Base-by-base conservation (phyloP, 2,113 vertebrate genomes). In the Nibea albiflora region DNA sequence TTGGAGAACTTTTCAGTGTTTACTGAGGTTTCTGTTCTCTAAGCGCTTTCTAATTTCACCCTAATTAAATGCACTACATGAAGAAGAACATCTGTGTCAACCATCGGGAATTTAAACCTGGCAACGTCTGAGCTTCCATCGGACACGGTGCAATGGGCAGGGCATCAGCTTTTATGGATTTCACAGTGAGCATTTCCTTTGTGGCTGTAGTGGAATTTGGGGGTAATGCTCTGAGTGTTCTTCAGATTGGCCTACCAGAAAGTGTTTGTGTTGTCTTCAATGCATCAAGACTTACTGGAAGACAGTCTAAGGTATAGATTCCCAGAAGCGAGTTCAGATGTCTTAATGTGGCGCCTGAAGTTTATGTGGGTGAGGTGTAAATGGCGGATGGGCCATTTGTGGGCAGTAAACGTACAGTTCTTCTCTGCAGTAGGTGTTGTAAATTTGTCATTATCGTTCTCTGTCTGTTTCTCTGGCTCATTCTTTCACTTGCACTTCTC, bases 51-150 rank as follows among this genome's bases (percentile, higher is more conserved):
- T 75, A 80, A 85, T 89, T 91, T 87, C 77, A 80, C 71, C 68
- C 73, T 77, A 85, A 89, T 88, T 84, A 90, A 85, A 84, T 80
- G 44, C 75, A 61, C 64, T 76, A 73, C 78, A 91, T 39, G 66
- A 80, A 47, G 69, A 90, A 64, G 75, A 87, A 70, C 74, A 78
- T 86, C 83, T 91, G 87, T 86, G 88, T 89, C 85, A 75, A 53
- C 85, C 72, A 69, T 56, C 12, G 77, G 84, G 86, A 88, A 80
- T 80, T 86, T 73, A 65, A 72, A 85, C 54, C 60, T 84, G 69
- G 68, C 79, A 78, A 77, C 75, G 22, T 61, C 62, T 28, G 46
- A 85, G 76, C 76, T 64, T 86, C 71, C 35, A 71, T 70, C 54
- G 17, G 54, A 90, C 76, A 87, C 11, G 58, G 69, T 83, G 77